Evolutionary conservation across 1,140 invertebrate species (phyloP).

Genomic region (Gonioctena quinquepunctata): DNA sequence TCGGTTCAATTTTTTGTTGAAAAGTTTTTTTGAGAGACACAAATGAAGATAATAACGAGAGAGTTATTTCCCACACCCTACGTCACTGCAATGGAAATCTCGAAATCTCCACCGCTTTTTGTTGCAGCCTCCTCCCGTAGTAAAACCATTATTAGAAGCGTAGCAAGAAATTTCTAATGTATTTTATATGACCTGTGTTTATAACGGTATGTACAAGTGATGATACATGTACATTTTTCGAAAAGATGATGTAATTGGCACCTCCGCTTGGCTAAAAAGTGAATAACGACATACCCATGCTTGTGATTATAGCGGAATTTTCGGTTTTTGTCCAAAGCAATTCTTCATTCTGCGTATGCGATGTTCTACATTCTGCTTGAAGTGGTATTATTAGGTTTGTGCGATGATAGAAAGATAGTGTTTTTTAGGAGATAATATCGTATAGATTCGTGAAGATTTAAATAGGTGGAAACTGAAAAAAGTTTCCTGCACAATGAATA

Average conservation of each 20-base stretch:
- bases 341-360: not conserved
- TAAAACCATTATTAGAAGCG: not conserved
- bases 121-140: not conserved
- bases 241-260: slow-evolving; percentile 8
- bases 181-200: slow-evolving; percentile 10
- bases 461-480: not conserved
- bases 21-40: too few relatives aligned
- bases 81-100: not conserved
- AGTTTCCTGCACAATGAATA: too few relatives aligned
- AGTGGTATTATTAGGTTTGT: not conserved
- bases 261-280: not conserved
- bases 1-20: too few relatives aligned
- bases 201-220: slow-evolving; percentile 5
- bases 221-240: slow-evolving; percentile 3
- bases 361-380: not conserved
- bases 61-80: not conserved
- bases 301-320: not conserved
- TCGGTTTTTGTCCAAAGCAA: not conserved
- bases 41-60: too few relatives aligned
- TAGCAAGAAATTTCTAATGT: slow-evolving; percentile 9
- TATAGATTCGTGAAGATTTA: too few relatives aligned
- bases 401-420: too few relatives aligned
- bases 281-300: not conserved
- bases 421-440: too few relatives aligned
- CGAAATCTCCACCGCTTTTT: not conserved